Conservation (phyloP, 2,113 vertebrate species). For the Talpa occidentalis region DNA sequence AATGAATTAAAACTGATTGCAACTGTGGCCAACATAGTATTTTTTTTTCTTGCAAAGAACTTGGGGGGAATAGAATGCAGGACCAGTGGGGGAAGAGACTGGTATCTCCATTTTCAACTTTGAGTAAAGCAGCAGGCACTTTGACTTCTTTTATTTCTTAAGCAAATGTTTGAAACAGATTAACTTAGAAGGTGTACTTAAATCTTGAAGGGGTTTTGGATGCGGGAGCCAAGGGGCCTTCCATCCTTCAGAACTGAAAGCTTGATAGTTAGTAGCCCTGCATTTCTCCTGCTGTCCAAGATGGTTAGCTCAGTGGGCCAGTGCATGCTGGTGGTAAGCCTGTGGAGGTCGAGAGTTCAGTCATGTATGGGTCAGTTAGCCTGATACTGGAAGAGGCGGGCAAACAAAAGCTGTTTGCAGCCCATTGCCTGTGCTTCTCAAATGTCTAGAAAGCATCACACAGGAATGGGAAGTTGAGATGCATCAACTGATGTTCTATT, state of each 20-base stretch:
- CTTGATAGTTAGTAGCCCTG: slow-evolving; percentile 55
- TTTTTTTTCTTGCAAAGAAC: slow-evolving; percentile 83
- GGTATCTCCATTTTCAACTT: slow-evolving; percentile 76
- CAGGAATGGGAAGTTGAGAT: neutral
- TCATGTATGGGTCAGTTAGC: neutral
- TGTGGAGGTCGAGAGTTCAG: slow-evolving; percentile 69
- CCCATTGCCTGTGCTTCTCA: neutral
- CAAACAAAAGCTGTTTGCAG: neutral
- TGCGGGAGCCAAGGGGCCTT: slow-evolving; percentile 51
- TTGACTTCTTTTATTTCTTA: slow-evolving; percentile 81
- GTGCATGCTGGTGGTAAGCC: rapidly evolving
- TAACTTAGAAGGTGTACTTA: slow-evolving; percentile 79
- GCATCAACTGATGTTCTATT: neutral
- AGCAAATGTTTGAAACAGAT: slow-evolving; percentile 80
- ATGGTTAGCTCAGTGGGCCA: neutral
- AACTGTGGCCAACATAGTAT: slow-evolving; percentile 85
- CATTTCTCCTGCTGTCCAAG: slow-evolving; percentile 48
- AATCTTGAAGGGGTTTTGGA: slow-evolving; percentile 67
- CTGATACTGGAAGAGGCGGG: neutral
- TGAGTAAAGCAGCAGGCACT: slow-evolving; percentile 70
- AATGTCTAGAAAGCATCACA: neutral
- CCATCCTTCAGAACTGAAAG: slow-evolving; percentile 67
- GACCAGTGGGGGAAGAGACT: slow-evolving; percentile 13
- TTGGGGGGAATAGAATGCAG: slow-evolving; percentile 53
- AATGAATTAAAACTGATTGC: slow-evolving; percentile 91